Evolutionary conservation across 2,797 vertebrate species (phyloP).

Genomic region (Myoxocephalus aenaeus): DNA sequence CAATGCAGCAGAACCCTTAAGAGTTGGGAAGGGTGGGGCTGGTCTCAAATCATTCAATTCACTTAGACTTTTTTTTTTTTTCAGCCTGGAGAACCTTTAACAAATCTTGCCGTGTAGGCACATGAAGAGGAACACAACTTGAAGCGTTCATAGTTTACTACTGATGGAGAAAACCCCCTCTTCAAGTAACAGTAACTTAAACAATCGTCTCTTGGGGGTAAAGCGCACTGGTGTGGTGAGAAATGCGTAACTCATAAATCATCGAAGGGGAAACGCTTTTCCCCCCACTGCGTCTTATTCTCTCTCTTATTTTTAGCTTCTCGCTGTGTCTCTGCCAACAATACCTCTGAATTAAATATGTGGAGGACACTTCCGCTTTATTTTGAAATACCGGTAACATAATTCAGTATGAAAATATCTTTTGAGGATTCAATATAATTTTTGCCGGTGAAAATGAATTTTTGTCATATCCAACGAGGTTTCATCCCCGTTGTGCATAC

Average conservation of each 20-base stretch:
- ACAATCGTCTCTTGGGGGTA: conserved; percentile 23
- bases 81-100: conserved; percentile 25
- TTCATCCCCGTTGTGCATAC: neutral
- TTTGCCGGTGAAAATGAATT: too few relatives aligned
- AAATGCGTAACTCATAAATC: conserved; percentile 40
- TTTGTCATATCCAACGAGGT: neutral
- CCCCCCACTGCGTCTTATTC: conserved; percentile 13
- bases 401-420: neutral
- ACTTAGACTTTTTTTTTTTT: neutral
- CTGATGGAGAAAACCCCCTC: conserved; percentile 8
- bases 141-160: neutral
- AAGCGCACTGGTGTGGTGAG: conserved; percentile 15
- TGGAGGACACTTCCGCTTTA: neutral
- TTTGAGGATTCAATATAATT: neutral
- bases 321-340: conserved; percentile 17
- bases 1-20: conserved; percentile 65
- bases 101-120: conserved; percentile 40
- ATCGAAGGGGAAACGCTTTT: conserved; percentile 34
- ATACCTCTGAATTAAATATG: conserved; percentile 26
- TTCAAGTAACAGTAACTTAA: conserved; percentile 1
- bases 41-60: conserved; percentile 49
- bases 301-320: conserved; percentile 46
- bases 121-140: conserved; percentile 8
- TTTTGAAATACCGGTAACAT: neutral
- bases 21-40: conserved; percentile 53